phyloP scores from a whole-genome alignment of 2,113 vertebrate species.

The Macroglossus sobrinus region DNA sequence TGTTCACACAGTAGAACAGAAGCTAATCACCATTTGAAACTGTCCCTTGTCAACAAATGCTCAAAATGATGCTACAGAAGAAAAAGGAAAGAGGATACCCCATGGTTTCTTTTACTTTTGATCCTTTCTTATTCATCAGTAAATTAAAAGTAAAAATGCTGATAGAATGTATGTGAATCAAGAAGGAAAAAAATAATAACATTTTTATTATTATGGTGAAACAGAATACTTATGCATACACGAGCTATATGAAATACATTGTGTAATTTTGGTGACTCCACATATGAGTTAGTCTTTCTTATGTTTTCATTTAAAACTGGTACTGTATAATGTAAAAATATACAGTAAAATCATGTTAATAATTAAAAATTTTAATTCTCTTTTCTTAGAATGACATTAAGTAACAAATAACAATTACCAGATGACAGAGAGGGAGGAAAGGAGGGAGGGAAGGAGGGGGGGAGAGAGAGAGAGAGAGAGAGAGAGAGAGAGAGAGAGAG shows the following conservation, averaged over 20 bases:
- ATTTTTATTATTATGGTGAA: not conserved
- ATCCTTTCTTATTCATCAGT: not conserved
- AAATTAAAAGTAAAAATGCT: not conserved
- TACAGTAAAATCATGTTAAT: not conserved
- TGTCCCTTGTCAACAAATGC: not conserved
- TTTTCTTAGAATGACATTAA: not conserved
- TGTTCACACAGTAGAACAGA: conserved; percentile 52
- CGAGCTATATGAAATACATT: not conserved
- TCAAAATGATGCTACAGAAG: not conserved
- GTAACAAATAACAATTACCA: not conserved
- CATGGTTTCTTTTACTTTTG: not conserved
- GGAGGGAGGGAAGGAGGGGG: no score
- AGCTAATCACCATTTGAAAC: conserved; percentile 62
- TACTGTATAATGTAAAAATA: not conserved
- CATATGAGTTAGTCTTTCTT: not conserved
- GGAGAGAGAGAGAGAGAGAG: no score
- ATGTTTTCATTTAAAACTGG: not conserved
- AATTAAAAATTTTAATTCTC: not conserved
- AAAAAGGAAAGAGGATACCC: not conserved
- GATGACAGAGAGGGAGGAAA: no score
- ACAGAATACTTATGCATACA: not conserved
- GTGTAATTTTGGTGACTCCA: not conserved
- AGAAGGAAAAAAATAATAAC: not conserved
- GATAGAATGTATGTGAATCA: not conserved
- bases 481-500: not conserved